These are phyloP conservation scores for Stichodactyla mertensii DNA, from an alignment of 64 coral and sea anemone species.

Conservation along the genomic window DNA sequence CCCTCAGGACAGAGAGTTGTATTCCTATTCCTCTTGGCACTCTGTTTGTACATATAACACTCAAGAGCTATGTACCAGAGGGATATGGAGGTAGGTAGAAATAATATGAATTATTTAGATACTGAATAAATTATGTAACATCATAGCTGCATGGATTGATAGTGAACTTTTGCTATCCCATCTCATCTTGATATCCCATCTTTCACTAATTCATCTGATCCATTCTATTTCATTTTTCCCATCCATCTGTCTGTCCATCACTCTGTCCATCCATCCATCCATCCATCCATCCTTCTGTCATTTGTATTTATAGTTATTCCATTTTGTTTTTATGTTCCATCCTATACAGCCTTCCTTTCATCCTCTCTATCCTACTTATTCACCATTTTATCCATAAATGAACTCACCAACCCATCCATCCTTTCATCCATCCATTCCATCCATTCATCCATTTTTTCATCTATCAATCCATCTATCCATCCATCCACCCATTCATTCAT, in stretches of 20 bases:
- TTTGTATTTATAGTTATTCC: too few relatives aligned
- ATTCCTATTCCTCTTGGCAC: constrained; percentile 73
- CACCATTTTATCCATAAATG: too few relatives aligned
- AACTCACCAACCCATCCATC: not conserved
- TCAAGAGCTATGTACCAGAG: constrained; percentile 83
- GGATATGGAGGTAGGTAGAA: constrained; percentile 62
- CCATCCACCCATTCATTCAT: not conserved
- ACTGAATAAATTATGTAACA: too few relatives aligned
- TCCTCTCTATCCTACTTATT: too few relatives aligned
- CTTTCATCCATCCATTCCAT: not conserved
- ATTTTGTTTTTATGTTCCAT: too few relatives aligned
- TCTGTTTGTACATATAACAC: constrained; percentile 84
- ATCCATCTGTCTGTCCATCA: too few relatives aligned
- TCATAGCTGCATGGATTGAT: too few relatives aligned
- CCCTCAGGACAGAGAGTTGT: constrained; percentile 73
- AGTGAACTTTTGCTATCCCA: too few relatives aligned
- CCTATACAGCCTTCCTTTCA: too few relatives aligned
- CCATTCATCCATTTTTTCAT: not conserved
- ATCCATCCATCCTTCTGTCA: not conserved
- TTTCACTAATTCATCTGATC: too few relatives aligned
- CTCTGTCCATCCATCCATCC: not conserved
- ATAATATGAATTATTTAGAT: not conserved
- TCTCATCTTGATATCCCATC: too few relatives aligned
- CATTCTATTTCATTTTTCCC: too few relatives aligned
- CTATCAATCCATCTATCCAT: not conserved